Conservation (phyloP, 2,113 vertebrate species). For the Uria aalge region DNA sequence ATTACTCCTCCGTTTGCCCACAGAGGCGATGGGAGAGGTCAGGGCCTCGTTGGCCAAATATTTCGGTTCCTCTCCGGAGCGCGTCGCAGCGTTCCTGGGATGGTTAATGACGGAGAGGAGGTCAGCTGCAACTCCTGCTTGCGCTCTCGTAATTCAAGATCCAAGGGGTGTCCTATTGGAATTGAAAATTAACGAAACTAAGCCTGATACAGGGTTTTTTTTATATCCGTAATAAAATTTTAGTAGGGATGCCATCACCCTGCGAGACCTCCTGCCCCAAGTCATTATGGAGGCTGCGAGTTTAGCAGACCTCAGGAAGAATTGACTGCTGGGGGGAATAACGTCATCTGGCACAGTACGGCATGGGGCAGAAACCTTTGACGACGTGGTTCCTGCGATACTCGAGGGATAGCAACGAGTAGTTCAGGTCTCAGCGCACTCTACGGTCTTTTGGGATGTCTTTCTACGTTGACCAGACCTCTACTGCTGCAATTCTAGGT, state of each 20-base stretch:
- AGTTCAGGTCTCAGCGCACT: background rate
- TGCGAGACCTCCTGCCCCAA: background rate
- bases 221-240: background rate
- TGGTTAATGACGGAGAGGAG: background rate
- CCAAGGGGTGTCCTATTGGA: background rate
- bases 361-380: rapidly evolving
- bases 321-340: background rate
- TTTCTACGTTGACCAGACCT: background rate
- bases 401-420: background rate
- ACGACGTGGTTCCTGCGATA: rapidly evolving
- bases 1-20: background rate
- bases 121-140: background rate
- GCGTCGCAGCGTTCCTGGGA: background rate
- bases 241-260: background rate
- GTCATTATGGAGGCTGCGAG: background rate
- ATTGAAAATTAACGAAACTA: background rate
- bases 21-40: background rate
- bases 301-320: background rate
- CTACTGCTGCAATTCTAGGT: background rate
- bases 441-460: background rate
- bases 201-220: background rate
- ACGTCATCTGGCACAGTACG: rapidly evolving
- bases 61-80: background rate
- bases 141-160: background rate
- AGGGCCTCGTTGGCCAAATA: background rate